These are phyloP conservation scores for Oophaga sylvatica DNA, from an alignment of 2,797 vertebrate genomes.

Conservation along the genomic window DNA sequence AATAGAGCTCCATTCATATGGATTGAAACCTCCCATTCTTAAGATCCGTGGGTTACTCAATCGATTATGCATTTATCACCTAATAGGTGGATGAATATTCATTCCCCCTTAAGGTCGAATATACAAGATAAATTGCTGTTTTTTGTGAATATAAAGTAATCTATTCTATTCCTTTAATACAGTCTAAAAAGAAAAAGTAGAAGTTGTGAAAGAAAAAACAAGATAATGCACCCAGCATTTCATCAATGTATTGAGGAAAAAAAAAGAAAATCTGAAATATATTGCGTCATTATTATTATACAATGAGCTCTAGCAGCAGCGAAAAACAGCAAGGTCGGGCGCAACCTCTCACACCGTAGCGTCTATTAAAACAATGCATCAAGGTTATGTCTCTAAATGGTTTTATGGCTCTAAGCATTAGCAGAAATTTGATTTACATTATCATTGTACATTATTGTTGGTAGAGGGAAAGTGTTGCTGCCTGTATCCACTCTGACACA, in stretches of 20 bases:
- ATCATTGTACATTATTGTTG: constrained; percentile 41
- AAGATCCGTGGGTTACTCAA: too few species aligned
- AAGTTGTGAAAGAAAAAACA: neutral
- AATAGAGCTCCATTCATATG: too few species aligned
- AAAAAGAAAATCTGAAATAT: neutral
- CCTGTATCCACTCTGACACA: constrained; percentile 23
- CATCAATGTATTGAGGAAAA: neutral
- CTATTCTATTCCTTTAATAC: neutral
- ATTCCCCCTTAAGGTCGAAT: too few species aligned
- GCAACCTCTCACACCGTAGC: constrained; percentile 20
- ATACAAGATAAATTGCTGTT: neutral
- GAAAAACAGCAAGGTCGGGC: constrained; percentile 4
- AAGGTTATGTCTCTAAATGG: constrained; percentile 50
- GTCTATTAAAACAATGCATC: constrained; percentile 50
- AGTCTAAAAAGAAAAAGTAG: neutral
- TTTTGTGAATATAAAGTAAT: neutral
- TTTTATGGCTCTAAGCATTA: constrained; percentile 43
- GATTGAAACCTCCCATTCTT: too few species aligned
- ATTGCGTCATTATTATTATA: constrained; percentile 16
- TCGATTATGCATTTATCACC: too few species aligned
- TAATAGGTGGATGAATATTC: too few species aligned
- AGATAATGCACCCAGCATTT: neutral
- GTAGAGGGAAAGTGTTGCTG: constrained; percentile 19
- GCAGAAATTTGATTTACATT: constrained; percentile 54
- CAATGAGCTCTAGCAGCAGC: constrained; percentile 18